Base-by-base conservation (phyloP, 2,888 invertebrate genomes). In the Alitta virens region DNA sequence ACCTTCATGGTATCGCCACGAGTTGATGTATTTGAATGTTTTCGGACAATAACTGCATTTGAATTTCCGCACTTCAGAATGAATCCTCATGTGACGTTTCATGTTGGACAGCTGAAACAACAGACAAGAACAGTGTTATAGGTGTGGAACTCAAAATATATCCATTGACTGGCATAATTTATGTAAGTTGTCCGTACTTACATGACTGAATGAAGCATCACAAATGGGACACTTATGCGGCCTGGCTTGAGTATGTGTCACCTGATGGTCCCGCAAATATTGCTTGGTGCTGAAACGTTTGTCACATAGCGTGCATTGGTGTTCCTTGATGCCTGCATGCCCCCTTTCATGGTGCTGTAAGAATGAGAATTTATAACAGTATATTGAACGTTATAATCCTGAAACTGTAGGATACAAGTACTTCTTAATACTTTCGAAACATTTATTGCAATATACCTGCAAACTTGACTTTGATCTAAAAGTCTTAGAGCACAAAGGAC, bases 21-120 rank as follows among this genome's bases (percentile, higher is more conserved):
- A 66, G 64, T 66, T 66, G 64, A 62, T 62, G 60, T 66, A 66
- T 54, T 66, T 66, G 43, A 66, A 66, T 1, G 24, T 26, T 27
- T 63, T 62, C 5, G 24, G 27, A 38, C 66, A 66, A 23, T 52
- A 51, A 16, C 25, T 43, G 43, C 66, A 66, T 9, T 42, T 60
- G 60, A 62, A 66, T 2, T 21, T 57, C 2, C 21, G 51, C 18
- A 25, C 49, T 24, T 65, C 62, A 1, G 59, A 62, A 57, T 67
- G 67, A 25, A 65, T 60, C n/a, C 62, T 46, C 51, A 63, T 50
- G 51, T 67, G 67, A 0, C 65, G 51, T 38, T 59, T 65, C 56
- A 67, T 42, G 53, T 65, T 65, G 24, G 63, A 60, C 23, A 7
- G 33, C 33, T 33, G 33, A 33, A 33, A 33, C n/a, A 33, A 33